phyloP scores from a whole-genome alignment of 2,888 invertebrate genomes.

The Trissoscelio sp. region DNA sequence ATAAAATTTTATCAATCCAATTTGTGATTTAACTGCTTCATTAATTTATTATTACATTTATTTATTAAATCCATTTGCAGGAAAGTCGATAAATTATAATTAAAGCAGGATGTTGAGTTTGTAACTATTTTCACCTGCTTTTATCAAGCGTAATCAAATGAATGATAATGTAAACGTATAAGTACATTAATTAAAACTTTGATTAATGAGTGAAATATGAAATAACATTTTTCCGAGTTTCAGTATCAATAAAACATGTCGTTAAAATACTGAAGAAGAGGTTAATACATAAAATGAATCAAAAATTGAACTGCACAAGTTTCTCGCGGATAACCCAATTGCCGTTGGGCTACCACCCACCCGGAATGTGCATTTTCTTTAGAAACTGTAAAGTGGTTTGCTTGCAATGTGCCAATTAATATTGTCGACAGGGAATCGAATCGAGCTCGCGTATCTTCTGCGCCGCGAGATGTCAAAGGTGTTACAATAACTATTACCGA shows the following conservation, averaged over 20 bases:
- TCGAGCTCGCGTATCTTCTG: conserved; percentile 8
- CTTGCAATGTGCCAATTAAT: conserved; percentile 38
- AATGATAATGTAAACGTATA: conserved; percentile 8
- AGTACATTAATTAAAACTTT: conserved; percentile 11
- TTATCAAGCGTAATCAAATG: background rate
- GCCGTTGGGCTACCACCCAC: too few relatives aligned
- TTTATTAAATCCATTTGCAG: conserved; percentile 6
- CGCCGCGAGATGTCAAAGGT: conserved; percentile 49
- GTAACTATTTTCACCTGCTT: conserved; percentile 23
- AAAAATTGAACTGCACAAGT: background rate
- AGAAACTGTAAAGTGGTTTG: conserved; percentile 22
- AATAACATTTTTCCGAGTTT: background rate
- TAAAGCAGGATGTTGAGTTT: conserved; percentile 19
- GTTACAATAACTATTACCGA: conserved; percentile 56
- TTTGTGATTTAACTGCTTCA: background rate
- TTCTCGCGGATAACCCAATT: background rate
- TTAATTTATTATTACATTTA: conserved; percentile 20
- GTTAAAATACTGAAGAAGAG: too few relatives aligned
- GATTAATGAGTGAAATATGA: background rate
- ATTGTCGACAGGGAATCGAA: background rate
- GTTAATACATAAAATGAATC: background rate
- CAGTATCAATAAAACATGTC: background rate
- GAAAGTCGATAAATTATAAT: conserved; percentile 27
- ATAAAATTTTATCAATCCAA: conserved; percentile 4
- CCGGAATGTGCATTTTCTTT: conserved; percentile 11